These are phyloP conservation scores for Dryobota labecula DNA, from an alignment of 2,888 invertebrate genomes.

Conservation along the genomic window DNA sequence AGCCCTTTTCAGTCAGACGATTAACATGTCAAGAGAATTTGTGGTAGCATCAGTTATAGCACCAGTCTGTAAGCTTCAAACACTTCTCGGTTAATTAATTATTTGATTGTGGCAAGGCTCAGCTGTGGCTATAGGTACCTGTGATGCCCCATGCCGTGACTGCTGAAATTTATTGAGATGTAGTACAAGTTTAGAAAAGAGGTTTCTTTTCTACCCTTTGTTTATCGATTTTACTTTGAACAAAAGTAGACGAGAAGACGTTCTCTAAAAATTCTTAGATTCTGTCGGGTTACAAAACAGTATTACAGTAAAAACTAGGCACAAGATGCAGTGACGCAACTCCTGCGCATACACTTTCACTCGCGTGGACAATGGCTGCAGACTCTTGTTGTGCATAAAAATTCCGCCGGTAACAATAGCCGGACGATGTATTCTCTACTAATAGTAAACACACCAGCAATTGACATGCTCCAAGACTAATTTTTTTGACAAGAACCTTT, in stretches of 20 bases:
- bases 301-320: constrained; percentile 52
- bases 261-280: constrained; percentile 11
- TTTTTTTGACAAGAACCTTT: constrained; percentile 51
- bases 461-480: constrained; percentile 50
- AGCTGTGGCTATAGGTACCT: neutral
- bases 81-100: constrained; percentile 11
- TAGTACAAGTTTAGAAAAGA: neutral
- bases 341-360: constrained; percentile 53
- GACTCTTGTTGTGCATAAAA: constrained; percentile 62
- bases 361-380: constrained; percentile 63
- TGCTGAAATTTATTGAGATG: neutral
- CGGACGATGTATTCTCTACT: constrained; percentile 61
- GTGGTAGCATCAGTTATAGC: neutral
- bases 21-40: constrained; percentile 22
- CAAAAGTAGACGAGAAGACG: neutral
- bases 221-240: neutral
- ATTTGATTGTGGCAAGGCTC: constrained; percentile 7
- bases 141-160: too few relatives aligned
- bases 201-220: neutral
- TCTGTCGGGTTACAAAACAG: constrained; percentile 34
- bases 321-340: constrained; percentile 60
- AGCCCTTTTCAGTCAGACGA: neutral
- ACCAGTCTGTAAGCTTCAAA: constrained; percentile 3
- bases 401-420: constrained; percentile 64
- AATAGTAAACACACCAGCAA: constrained; percentile 51